Evolutionary conservation across 1,140 invertebrate genomes (phyloP), one percentile per base, ranked within the genome.

Genomic region (Macrotrachela quadricornifera): DNA sequence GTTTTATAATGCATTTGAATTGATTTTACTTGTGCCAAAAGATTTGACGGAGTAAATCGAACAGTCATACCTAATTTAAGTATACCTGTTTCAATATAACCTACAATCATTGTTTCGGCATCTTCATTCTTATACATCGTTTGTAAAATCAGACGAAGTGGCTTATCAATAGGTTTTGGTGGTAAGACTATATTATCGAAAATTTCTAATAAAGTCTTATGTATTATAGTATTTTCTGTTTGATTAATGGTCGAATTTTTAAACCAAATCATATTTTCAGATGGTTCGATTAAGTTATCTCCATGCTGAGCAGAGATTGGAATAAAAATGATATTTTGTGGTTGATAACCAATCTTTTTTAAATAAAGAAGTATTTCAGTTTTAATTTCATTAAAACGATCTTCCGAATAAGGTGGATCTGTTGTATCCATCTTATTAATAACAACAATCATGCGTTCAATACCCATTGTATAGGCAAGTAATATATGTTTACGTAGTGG

Each of bases 111-210:
- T 70, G 91, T 96, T 72, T 75, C 92, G 68, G 92, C 91, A 73
- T n/a, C n/a, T n/a, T n/a, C n/a, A 97, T 97, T 76, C 97, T 97
- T 97, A 97, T 4, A 96, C 92, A 71, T 97, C 92, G n/a, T n/a
- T 75, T 92, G 86, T 54, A 96, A 79, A 15, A 88, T 90, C 71
- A 96, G 79, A 70, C 90, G 81, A 41, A 96, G 79, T 48, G 91
- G 79, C 72, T 91, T 94, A 69, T 96, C 88, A 49, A 86, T 90
- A 49, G 90, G 91, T 54, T 90, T 79, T 50, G 77, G 75, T 10
- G 91, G 91, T 40, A 88, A 87, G 54, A 86, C 75, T 65, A 95
- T 92, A 55, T 85, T 80, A 71, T 97, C 91, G 49, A 97, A 75
- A 62, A 90, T 88, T 71, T 95, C 82, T 58, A 88, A 79, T 55